Conservation (phyloP, 1,140 invertebrate species). For the Periplaneta americana region DNA sequence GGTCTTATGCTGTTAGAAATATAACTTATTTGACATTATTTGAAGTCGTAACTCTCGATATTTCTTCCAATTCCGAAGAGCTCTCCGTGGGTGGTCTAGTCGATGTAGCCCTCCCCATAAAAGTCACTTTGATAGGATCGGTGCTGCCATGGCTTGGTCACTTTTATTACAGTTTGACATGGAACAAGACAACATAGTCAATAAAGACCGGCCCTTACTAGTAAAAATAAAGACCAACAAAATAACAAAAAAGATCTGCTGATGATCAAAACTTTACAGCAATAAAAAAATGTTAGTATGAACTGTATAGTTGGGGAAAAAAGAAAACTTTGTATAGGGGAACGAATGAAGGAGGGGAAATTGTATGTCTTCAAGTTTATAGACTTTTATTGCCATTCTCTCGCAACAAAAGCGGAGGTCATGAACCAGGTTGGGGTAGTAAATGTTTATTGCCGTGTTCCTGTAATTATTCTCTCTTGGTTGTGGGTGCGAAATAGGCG, state of each 20-base stretch:
- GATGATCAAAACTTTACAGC: neutral
- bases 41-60: neutral
- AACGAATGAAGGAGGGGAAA: neutral
- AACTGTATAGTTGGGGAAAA: neutral
- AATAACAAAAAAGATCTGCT: neutral
- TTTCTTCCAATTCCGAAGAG: neutral
- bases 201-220: neutral
- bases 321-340: too few species aligned
- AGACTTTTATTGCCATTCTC: neutral
- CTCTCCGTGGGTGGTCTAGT: neutral
- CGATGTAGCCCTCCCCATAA: neutral
- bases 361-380: neutral
- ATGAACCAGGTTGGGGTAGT: neutral
- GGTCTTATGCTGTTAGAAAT: neutral
- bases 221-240: neutral
- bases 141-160: neutral
- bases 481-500: neutral
- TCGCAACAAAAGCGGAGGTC: neutral
- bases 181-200: neutral
- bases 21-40: neutral
- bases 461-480: neutral
- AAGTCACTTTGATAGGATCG: neutral
- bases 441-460: neutral
- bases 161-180: neutral
- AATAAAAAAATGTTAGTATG: neutral